A percentile compares a stretch with the other conserved stretches of the same genome.
Evolutionary conservation across 2,888 invertebrate species (phyloP).

Genomic region (Ennomos fuscantarius): DNA sequence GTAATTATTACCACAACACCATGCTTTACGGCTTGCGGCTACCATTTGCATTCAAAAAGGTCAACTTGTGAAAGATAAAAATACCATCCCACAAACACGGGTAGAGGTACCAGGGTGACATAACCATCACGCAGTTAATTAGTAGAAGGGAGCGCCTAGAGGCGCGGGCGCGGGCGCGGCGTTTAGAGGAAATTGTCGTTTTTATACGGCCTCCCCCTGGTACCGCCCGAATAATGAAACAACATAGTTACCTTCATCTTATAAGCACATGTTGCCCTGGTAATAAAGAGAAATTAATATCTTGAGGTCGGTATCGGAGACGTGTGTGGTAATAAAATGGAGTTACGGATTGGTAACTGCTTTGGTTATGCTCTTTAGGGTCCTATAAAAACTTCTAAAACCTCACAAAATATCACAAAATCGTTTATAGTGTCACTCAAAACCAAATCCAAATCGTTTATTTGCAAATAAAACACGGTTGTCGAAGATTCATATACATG

Average conservation of each 20-base stretch:
- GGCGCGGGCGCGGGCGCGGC: constrained; percentile 82
- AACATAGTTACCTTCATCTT: constrained; percentile 79
- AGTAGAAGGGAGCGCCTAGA: constrained; percentile 74
- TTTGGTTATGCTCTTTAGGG: too few relatives aligned
- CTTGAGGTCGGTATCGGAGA: constrained; percentile 51
- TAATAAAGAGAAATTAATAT: constrained; percentile 80
- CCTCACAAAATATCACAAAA: too few relatives aligned
- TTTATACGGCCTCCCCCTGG: constrained; percentile 80
- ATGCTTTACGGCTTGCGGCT: constrained; percentile 10
- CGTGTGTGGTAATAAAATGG: constrained; percentile 37
- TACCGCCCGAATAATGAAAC: constrained; percentile 73
- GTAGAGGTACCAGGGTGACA: constrained; percentile 80
- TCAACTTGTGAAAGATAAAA: constrained; percentile 58
- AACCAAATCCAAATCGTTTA: too few relatives aligned
- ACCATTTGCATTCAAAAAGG: constrained; percentile 46
- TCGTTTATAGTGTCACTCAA: too few relatives aligned
- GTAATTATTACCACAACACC: constrained; percentile 15
- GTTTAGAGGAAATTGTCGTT: constrained; percentile 84
- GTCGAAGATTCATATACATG: too few relatives aligned
- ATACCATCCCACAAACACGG: constrained; percentile 60
- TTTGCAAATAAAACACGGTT: too few relatives aligned
- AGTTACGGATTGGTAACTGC: not conserved
- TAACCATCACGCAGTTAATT: constrained; percentile 83
- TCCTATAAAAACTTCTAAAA: too few relatives aligned
- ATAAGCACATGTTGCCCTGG: constrained; percentile 75